phyloP scores from a whole-genome alignment of 2,888 invertebrate genomes.

The Creontiades dilutus region DNA sequence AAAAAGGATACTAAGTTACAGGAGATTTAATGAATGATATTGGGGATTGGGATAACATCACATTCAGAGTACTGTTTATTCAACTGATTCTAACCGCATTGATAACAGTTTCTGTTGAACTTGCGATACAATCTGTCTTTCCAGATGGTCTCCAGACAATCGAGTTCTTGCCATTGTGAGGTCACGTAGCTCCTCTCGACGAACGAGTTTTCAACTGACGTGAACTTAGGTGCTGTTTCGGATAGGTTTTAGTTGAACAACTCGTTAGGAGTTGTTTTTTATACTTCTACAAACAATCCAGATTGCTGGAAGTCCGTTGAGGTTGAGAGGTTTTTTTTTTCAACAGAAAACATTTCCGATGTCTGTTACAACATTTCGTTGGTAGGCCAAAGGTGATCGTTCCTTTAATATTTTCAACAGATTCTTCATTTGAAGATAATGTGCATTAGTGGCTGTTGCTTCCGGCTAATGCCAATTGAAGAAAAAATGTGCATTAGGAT shows the following conservation, averaged over 20 bases:
- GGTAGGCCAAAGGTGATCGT: too few relatives aligned
- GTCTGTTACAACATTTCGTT: too few relatives aligned
- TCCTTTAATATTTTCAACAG: too few relatives aligned
- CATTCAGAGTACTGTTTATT: background rate
- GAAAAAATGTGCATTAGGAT: too few relatives aligned
- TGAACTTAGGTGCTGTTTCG: background rate
- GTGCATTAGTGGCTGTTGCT: too few relatives aligned
- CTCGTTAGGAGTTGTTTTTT: slow-evolving; percentile 8
- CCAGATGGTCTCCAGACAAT: slow-evolving; percentile 3
- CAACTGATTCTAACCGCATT: background rate
- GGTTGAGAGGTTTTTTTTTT: background rate
- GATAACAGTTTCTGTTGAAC: background rate
- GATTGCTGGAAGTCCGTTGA: background rate
- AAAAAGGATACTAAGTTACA: too few relatives aligned
- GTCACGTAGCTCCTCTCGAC: slow-evolving; percentile 6
- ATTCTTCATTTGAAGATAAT: too few relatives aligned
- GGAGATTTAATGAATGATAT: too few relatives aligned
- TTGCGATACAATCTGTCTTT: background rate
- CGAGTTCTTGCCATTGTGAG: slow-evolving; percentile 21
- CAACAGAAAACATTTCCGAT: background rate
- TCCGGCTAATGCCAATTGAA: too few relatives aligned
- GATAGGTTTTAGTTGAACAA: slow-evolving; percentile 35
- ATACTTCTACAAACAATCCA: background rate
- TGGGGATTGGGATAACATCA: background rate
- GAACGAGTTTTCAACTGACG: background rate